Evolutionary conservation across 1,140 invertebrate species (phyloP).

Genomic region (Drosophila kikkawai): DNA sequence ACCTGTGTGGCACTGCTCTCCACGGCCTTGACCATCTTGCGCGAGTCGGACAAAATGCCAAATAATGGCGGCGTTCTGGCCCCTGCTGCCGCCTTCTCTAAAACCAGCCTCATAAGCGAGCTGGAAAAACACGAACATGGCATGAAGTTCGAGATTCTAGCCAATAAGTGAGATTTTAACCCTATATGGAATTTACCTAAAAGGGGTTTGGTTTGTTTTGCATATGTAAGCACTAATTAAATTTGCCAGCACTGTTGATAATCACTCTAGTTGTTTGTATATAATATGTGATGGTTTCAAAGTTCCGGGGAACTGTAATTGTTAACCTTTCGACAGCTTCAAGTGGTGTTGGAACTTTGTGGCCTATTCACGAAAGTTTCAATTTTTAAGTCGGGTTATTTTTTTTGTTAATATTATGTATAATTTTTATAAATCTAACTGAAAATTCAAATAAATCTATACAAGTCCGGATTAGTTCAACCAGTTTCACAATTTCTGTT

Average conservation of each 20-base stretch:
- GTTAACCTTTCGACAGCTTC: neutral
- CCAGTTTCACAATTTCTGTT: too few relatives aligned
- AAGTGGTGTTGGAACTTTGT: neutral
- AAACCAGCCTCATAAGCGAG: constrained; percentile 81
- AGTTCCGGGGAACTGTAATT: neutral
- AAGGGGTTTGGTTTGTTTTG: neutral
- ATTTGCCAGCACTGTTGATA: neutral
- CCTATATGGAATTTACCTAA: neutral
- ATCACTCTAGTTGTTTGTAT: neutral
- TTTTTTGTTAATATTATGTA: too few relatives aligned
- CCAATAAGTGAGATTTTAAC: constrained; percentile 61
- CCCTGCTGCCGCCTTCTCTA: constrained; percentile 80
- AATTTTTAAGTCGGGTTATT: too few relatives aligned
- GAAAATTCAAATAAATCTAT: too few relatives aligned
- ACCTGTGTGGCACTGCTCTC: constrained; percentile 90
- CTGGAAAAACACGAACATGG: constrained; percentile 83
- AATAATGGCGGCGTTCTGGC: constrained; percentile 86
- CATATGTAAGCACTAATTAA: constrained; percentile 8
- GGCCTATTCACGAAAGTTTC: too few relatives aligned
- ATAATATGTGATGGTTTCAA: neutral
- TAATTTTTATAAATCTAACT: too few relatives aligned
- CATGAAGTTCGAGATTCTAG: constrained; percentile 82
- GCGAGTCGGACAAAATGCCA: constrained; percentile 92
- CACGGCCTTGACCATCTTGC: constrained; percentile 91
- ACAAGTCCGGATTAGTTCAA: too few relatives aligned